Evolutionary conservation across 2,113 vertebrate species (phyloP).

Genomic region (Formicarius rufipectus): DNA sequence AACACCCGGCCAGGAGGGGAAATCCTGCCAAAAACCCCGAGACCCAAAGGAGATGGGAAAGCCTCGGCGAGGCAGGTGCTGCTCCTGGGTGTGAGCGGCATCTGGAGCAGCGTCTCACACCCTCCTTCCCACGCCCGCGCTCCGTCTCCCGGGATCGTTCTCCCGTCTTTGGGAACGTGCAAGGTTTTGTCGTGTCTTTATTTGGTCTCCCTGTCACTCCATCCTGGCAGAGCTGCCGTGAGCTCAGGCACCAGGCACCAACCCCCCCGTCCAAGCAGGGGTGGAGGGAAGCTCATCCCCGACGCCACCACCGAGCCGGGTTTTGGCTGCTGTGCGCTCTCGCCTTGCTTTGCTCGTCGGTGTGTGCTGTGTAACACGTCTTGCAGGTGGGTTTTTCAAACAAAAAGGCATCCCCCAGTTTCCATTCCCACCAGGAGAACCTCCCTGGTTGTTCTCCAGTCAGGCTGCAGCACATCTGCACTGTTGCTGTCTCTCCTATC

Average conservation of each 20-base stretch:
- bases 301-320: background rate
- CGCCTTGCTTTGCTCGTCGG: background rate
- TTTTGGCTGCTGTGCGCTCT: background rate
- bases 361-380: background rate
- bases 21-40: background rate
- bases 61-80: background rate
- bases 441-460: background rate
- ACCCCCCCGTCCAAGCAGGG: background rate
- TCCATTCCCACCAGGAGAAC: background rate
- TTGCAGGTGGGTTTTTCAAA: background rate
- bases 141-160: slow-evolving; percentile 4
- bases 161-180: slow-evolving; percentile 34
- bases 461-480: background rate
- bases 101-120: background rate
- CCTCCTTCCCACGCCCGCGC: background rate
- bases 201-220: slow-evolving; percentile 1
- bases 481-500: background rate
- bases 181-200: background rate
- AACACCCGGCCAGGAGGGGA: slow-evolving; percentile 47
- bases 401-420: background rate
- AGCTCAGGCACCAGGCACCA: background rate
- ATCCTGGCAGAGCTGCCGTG: background rate
- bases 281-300: background rate
- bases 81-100: too few relatives aligned
- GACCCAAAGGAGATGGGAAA: slow-evolving; percentile 17